A percentile compares a stretch with the other conserved stretches of the same genome.
Evolutionary conservation across 2,113 vertebrate species (phyloP).

Genomic region (Sturnus vulgaris): DNA sequence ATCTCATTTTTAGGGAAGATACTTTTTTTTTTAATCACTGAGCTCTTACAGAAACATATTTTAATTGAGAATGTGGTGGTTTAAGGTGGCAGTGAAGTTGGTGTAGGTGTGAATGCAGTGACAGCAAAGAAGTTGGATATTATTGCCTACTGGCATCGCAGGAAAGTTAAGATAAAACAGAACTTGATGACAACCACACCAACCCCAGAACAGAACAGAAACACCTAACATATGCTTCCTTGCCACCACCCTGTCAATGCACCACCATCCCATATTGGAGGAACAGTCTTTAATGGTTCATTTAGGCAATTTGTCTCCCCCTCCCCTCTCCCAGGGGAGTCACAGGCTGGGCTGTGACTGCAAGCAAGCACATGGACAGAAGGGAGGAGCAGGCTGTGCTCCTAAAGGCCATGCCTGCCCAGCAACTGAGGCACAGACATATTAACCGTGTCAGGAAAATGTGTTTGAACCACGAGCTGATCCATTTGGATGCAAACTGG

Average conservation of each 20-base stretch:
- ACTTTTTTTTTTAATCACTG: neutral
- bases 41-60: neutral
- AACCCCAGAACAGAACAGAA: constrained; percentile 7
- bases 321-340: neutral
- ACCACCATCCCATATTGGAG: neutral
- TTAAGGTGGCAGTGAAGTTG: neutral
- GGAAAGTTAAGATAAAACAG: neutral
- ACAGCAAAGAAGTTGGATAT: constrained; percentile 10
- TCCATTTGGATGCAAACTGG: neutral
- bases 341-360: neutral
- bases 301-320: neutral
- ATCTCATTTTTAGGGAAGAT: neutral
- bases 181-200: neutral
- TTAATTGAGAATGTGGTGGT: neutral
- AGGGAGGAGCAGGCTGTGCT: neutral
- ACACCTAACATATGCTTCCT: constrained; percentile 26
- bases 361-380: neutral
- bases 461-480: neutral
- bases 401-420: neutral
- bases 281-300: neutral
- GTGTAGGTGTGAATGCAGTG: constrained; percentile 26
- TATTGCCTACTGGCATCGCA: constrained; percentile 4
- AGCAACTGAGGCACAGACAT: neutral
- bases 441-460: neutral
- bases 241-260: neutral